Evolutionary conservation across 2,797 vertebrate species (phyloP), one percentile per base, ranked within the genome.

Genomic region (Triplophysa yarkandensis): DNA sequence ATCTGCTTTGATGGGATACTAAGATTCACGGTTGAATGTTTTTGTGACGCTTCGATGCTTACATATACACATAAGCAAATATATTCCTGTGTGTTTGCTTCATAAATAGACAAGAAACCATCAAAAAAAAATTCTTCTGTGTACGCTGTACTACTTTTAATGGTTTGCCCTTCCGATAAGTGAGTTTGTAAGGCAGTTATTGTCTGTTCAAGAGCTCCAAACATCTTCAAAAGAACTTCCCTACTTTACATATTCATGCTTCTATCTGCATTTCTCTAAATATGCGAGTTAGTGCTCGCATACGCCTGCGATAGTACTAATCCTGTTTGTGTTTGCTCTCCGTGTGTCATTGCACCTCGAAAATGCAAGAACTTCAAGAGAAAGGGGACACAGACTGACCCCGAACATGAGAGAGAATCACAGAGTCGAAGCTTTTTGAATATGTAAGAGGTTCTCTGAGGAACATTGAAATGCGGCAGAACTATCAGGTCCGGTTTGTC

Each of bases 401-500:
- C 85, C 73, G 72, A 81, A 84, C 84, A 82, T 85, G 19, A 46
- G 80, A 80, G 74, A 76, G 28, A 66, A 76, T 52, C 79, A 43
- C 80, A 87, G 80, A 85, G 83, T 87, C 74, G 66, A 86, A 84
- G 87, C 81, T 78, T 85, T 91, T 80, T 88, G 87, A 88, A 91
- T 91, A 90, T 90, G 89, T 85, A 88, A 91, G 85, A 81, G 76
- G 80, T 82, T 78, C 36, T 43, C 57, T 25, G 30, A 75, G 71
- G 69, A 79, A 48, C 68, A 36, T 58, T 63, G 83, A 86, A 92
- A 92, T 92, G 91, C 85, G 86, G 82, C 90, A 91, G 90, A 93
- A 92, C 91, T 92, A 93, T 93, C 91, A 88, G 90, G 88, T 88
- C 86, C 87, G 85, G 86, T 90, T 90, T 89, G 89, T 89, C 90